phyloP scores from a whole-genome alignment of 2,113 vertebrate species.

The Antidorcas marsupialis region DNA sequence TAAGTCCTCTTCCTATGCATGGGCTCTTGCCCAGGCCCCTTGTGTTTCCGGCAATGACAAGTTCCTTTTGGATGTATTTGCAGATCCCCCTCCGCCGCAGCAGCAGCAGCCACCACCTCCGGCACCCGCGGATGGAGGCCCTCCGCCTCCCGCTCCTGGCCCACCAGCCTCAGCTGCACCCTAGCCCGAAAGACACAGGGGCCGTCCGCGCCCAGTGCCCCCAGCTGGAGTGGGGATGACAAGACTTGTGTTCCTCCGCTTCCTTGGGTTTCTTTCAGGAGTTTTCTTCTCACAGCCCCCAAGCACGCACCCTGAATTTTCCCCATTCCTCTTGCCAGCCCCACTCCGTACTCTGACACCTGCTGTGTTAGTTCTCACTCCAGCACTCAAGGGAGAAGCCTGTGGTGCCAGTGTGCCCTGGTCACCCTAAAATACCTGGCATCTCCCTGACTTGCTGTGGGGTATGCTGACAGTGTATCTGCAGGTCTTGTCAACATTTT shows the following conservation, averaged over 20 bases:
- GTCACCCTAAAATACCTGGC: background rate
- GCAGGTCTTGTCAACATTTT: background rate
- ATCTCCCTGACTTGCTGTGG: background rate
- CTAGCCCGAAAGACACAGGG: constrained; percentile 59
- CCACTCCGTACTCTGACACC: background rate
- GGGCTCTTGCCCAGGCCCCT: accelerated
- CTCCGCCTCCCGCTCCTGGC: constrained; percentile 82
- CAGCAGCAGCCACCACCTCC: constrained; percentile 59
- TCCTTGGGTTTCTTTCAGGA: constrained; percentile 55
- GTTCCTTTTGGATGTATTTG: constrained; percentile 51
- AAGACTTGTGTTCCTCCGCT: constrained; percentile 63
- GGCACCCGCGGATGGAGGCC: constrained; percentile 85
- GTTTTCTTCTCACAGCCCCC: background rate
- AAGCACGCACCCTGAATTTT: background rate
- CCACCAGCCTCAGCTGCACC: constrained; percentile 82
- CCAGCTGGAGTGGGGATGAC: constrained; percentile 63
- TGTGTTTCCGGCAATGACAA: background rate
- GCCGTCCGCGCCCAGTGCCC: constrained; percentile 10
- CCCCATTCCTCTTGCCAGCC: background rate
- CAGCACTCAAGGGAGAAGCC: background rate
- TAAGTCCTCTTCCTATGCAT: accelerated
- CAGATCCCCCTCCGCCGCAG: constrained; percentile 80
- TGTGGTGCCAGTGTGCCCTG: background rate
- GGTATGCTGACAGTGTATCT: background rate
- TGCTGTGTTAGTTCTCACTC: background rate